A percentile compares a stretch with the other conserved stretches of the same genome.
phyloP scores from a whole-genome alignment of 1,140 invertebrate species.

The Euglossa dilemma region DNA sequence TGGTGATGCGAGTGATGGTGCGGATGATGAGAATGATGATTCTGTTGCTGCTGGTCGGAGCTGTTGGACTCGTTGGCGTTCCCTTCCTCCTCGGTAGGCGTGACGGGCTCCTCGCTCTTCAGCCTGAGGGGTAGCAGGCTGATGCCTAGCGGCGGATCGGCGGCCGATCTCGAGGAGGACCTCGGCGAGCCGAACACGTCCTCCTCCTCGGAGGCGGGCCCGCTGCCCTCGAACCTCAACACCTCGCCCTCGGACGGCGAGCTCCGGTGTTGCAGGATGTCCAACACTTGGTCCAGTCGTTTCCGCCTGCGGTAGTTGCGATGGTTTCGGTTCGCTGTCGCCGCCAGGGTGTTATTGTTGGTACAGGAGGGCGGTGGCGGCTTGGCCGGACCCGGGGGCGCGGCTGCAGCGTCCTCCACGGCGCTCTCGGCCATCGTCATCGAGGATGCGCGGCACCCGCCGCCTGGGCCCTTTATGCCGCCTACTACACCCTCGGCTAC shows the following conservation, averaged over 20 bases:
- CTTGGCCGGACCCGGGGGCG: constrained; percentile 81
- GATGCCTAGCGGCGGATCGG: constrained; percentile 59
- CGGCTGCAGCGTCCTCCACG: constrained; percentile 83
- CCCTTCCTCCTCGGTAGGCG: constrained; percentile 60
- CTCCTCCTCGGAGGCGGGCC: constrained; percentile 76
- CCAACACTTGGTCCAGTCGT: constrained; percentile 88
- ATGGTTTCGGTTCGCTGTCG: constrained; percentile 85
- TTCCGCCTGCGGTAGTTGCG: constrained; percentile 87
- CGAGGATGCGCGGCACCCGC: constrained; percentile 84
- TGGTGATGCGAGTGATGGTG: constrained; percentile 60
- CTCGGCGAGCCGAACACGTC: constrained; percentile 75
- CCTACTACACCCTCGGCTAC: constrained; percentile 79
- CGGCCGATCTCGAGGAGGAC: constrained; percentile 72
- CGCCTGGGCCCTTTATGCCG: constrained; percentile 82
- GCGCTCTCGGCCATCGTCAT: constrained; percentile 88
- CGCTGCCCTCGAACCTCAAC: constrained; percentile 82
- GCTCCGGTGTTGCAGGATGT: constrained; percentile 85
- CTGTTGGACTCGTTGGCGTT: constrained; percentile 40
- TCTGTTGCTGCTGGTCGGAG: constrained; percentile 48
- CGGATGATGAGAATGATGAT: constrained; percentile 62
- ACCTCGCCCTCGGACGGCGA: constrained; percentile 72
- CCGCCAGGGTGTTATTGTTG: constrained; percentile 84
- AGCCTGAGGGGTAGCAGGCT: constrained; percentile 64
- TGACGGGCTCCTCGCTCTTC: constrained; percentile 68
- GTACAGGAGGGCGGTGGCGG: constrained; percentile 80